A percentile compares a stretch with the other conserved stretches of the same genome.
phyloP scores from a whole-genome alignment of 2,797 vertebrate species.

The Danio jaintianensis region DNA sequence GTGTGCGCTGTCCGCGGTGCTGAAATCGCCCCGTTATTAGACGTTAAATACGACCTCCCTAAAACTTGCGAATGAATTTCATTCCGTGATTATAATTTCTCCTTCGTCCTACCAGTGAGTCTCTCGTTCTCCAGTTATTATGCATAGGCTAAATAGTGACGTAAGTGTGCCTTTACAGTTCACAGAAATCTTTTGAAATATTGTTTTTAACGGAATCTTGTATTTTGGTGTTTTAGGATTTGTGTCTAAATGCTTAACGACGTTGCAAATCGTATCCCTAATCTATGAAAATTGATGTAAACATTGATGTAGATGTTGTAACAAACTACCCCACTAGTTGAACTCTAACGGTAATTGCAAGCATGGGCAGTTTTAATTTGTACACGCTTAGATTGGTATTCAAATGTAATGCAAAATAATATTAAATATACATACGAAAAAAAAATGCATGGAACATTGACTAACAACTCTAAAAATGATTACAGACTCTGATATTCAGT shows the following conservation, averaged over 20 bases:
- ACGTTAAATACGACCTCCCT: background rate
- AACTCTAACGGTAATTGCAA: constrained; percentile 1
- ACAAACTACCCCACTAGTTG: background rate
- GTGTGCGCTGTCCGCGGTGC: constrained; percentile 83
- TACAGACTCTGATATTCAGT: background rate
- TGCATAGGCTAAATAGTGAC: background rate
- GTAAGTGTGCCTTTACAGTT: constrained; percentile 1
- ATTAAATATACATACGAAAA: background rate
- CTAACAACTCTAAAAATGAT: background rate
- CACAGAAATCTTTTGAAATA: background rate
- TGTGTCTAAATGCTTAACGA: background rate
- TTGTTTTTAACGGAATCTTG: background rate
- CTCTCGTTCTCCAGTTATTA: background rate
- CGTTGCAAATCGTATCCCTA: background rate
- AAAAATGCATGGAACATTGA: background rate
- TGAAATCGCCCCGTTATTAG: constrained; percentile 67
- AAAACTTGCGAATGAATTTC: background rate
- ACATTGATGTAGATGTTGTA: background rate
- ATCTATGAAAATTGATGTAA: background rate
- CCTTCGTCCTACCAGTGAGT: background rate
- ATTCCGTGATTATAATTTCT: background rate
- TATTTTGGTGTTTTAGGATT: background rate
- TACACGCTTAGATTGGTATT: background rate
- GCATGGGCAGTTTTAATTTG: background rate
- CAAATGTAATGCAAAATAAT: background rate